Base-by-base conservation (phyloP, 2,113 vertebrate species). In the Hylia prasina region DNA sequence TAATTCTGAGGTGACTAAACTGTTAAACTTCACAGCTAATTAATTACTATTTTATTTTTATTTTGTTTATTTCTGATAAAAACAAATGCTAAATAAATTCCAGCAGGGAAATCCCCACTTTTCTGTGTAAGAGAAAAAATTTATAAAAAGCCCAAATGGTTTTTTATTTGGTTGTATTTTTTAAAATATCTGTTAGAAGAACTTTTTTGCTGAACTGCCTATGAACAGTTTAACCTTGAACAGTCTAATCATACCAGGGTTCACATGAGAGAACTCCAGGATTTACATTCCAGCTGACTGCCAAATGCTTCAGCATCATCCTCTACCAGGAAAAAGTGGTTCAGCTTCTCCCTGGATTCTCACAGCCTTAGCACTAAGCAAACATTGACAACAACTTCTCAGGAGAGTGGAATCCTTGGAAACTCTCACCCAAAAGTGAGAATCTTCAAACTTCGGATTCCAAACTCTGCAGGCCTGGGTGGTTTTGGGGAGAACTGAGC, bases 91-190 rank as follows among this genome's bases (percentile, higher is more conserved):
- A 72, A 79, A 31, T 53, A 44, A 31, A 5, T 70, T 70, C 44
- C 20, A 69, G 15, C 25, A 68, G 47, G 10, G 28, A 63, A 87
- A 60, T 4, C 0, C 0, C 0, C 4, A 20, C 20, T 23, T 73
- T 63, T 71, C 44, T 27, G 21, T 8, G 11, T 31, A 47, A 44
- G 5, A 57, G 5, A 58, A 94, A 57, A 73, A 14, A 4, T 42
- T 81, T 44, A 37, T 40, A 22, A 60, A 66, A 71, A 56, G 11
- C 7, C 27, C 24, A 69, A 68, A 27, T 7, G 7, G 31, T 6
- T 80, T n/a, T 58, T 58, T 14, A 16, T 66, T 47, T 48, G 12
- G 9, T 33, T 81, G 28, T 21, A 40, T 14, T 20, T 64, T 89
- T 87, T 13, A n/a, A n/a, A 88, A 24, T 31, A 79, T 17, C 30